Percentiles rank a stretch among this genome's conserved stretches.
Evolutionary conservation across 2,113 vertebrate genomes (phyloP).

Genomic region (Sclerurus mexicanus): DNA sequence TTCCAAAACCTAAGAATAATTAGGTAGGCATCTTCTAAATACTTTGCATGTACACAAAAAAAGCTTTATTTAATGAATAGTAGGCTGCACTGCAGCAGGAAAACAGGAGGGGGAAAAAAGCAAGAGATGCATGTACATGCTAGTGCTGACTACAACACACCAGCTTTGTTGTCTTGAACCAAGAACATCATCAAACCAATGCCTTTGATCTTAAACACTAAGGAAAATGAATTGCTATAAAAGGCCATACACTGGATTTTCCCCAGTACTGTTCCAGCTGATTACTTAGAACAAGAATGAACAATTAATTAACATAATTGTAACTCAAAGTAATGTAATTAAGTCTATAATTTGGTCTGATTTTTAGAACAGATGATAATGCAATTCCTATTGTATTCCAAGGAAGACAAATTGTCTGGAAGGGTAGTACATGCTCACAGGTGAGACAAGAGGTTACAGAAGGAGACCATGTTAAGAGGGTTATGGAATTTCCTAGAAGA

Average conservation of each 20-base stretch:
- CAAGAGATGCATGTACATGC: not conserved
- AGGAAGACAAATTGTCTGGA: not conserved
- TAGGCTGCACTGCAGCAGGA: not conserved
- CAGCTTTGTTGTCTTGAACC: not conserved
- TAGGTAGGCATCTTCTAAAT: not conserved
- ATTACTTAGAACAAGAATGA: not conserved
- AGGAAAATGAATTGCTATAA: not conserved
- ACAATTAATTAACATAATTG: not conserved
- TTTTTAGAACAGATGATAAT: not conserved
- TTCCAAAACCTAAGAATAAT: not conserved
- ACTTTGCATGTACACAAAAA: not conserved
- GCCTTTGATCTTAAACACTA: not conserved
- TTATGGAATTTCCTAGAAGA: not conserved
- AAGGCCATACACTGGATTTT: not conserved
- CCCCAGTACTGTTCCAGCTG: not conserved
- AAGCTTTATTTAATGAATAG: not conserved
- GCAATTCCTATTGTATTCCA: not conserved
- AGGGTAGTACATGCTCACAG: fast-evolving
- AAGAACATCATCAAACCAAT: not conserved
- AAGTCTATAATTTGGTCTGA: not conserved
- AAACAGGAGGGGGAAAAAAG: not conserved
- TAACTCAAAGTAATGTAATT: not conserved
- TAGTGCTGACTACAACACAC: not conserved
- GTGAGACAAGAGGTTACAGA: not conserved
- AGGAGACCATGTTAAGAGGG: not conserved